Base-by-base conservation (phyloP, 1,140 invertebrate genomes). In the Bicyclus anynana region DNA sequence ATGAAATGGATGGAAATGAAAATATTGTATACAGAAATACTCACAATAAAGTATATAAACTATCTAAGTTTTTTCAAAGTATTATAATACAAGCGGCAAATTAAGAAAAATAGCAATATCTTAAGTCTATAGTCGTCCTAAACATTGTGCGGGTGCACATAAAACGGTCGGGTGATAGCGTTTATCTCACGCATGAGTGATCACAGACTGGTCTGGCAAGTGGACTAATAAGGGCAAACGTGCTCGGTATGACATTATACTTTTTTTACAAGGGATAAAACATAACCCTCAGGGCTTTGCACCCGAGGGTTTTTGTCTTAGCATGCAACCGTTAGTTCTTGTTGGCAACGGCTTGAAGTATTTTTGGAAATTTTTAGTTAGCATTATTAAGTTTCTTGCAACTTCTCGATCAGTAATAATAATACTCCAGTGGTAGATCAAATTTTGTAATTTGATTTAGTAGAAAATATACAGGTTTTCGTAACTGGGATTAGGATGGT, bases 181-280 rank as follows among this genome's bases (percentile, higher is more conserved):
- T 67, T 69, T 66, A 65, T 72, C 62, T 67, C 66, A 72, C 67
- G 78, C 69, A 58, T 69, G 72, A 76, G 67, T 70, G 74, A 57
- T 56, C 50, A 37, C 67, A 66, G 67, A 78, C 77, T 68, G 59
- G 77, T 80, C 73, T 56, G 53, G 66, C 69, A 56, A 67, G 69
- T 78, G 64, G 51, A 66, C 79, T 68, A 75, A 78, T 82, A 80
- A 82, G 79, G 79, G 71, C 71, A 77, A 68, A 62, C 62, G 62
- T 60, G 60, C 65, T 65, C 47, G 66, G 64, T 72, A 77, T 74
- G 74, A 70, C 69, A 77, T 71, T 73, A 72, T 69, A 68, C 48
- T 73, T 70, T 78, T 76, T 72, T 75, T 74, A 4, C 23, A 12
- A 33, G 29, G 47, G 56, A 65, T 66, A 55, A 66, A 74, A 72